Conservation (phyloP, 1,140 invertebrate genomes). For the Hesperophylax magnus region DNA sequence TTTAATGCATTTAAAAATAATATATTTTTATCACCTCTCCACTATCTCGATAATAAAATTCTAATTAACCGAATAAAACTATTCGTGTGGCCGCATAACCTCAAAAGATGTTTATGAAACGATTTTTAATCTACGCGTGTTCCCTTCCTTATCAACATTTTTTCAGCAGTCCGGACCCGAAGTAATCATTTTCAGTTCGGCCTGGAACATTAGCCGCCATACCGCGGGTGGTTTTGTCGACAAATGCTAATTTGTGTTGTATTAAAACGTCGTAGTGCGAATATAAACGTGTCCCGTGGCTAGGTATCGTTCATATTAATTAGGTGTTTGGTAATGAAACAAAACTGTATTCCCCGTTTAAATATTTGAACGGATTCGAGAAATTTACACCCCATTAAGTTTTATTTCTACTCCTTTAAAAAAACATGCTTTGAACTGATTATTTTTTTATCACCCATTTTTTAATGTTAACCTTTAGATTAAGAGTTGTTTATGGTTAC, state of each 20-base stretch:
- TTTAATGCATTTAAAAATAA: too few species aligned
- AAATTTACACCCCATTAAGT: too few species aligned
- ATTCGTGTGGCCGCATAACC: neutral
- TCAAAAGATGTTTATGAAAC: conserved; percentile 12
- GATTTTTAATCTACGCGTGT: conserved; percentile 6
- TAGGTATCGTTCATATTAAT: neutral
- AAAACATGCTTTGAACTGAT: too few species aligned
- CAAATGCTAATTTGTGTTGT: conserved; percentile 1
- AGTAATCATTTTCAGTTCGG: neutral
- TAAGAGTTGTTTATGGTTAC: too few species aligned
- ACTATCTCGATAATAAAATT: neutral
- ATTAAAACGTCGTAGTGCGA: neutral
- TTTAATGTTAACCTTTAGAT: too few species aligned
- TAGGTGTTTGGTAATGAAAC: neutral
- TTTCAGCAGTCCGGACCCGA: neutral
- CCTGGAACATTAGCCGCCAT: neutral
- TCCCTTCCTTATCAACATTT: conserved; percentile 1
- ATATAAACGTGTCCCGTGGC: neutral
- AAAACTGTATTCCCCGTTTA: neutral
- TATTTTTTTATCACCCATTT: too few species aligned
- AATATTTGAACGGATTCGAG: neutral
- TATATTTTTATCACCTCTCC: neutral
- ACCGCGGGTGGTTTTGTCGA: neutral
- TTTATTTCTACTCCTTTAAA: too few species aligned
- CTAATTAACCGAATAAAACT: neutral